Evolutionary conservation across 2,888 invertebrate genomes (phyloP), one percentile per base, ranked within the genome.

Genomic region (Apamea anceps): DNA sequence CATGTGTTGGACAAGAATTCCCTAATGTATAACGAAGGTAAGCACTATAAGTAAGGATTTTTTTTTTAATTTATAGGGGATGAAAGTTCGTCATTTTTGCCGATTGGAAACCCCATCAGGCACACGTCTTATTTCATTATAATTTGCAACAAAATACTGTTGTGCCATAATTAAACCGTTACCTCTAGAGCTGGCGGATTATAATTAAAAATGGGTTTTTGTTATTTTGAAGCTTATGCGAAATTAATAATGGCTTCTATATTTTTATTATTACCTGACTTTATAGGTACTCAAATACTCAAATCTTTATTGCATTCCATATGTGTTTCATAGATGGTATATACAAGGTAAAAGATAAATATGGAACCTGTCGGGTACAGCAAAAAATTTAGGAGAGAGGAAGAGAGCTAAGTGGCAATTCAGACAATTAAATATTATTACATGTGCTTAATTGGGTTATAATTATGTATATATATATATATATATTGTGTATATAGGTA

Each of bases 131-230:
- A 48, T 48, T 70, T 54, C 25, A 32, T 32, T 32, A 71, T 54
- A 71, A 51, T 54, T 21, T 57, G 57, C 62, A 75, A 82, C 32
- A 60, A 62, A 77, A 70, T 71, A 81, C 65, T 51, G 63, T 37
- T 60, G 42, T 60, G 15, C 32, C 21, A 60, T 66, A 62, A 84
- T 84, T 72, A 67, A 77, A 84, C 48, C 25, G 45, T 72, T 70
- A 77, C 66, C 71, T 62, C 8, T 21, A 66, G 4, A 70, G 37
- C 51, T 62, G 7, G 54, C 45, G n/a, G 42, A 32, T 80, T 67
- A 42, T 71, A 62, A 81, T 77, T 72, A 66, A 54, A 54, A 83
- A 72, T 63, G n/a, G 70, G 37, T 32, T 83, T 71, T 42, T 67
- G 15, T 57, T 77, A 68, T 68, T 73, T 65, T 18, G 18, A 70